These are phyloP conservation scores for Eupithecia subumbrata DNA, from an alignment of 2,888 invertebrate species.

Conservation along the genomic window DNA sequence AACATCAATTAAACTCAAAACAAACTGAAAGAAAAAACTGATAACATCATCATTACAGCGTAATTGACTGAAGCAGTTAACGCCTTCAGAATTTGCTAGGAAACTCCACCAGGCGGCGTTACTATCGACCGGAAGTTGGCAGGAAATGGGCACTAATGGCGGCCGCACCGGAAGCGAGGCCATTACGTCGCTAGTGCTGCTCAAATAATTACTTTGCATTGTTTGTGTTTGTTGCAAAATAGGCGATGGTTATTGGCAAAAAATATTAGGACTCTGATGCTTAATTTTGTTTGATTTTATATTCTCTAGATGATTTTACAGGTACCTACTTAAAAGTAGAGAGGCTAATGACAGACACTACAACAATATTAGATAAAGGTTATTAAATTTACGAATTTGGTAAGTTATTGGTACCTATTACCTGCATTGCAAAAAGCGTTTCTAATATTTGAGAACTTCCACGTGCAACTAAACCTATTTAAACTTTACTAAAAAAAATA, in stretches of 20 bases:
- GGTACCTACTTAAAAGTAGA: not conserved
- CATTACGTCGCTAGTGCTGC: conserved; percentile 77
- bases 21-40: conserved; percentile 34
- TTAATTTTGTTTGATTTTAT: not conserved
- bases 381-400: not conserved
- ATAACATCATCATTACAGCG: conserved; percentile 51
- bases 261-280: conserved; percentile 9
- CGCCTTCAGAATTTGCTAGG: conserved; percentile 42
- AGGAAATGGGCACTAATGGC: conserved; percentile 83
- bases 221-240: conserved; percentile 56
- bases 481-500: conserved; percentile 11
- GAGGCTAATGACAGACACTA: not conserved
- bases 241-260: conserved; percentile 46
- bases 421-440: not conserved
- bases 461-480: conserved; percentile 16
- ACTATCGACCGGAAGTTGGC: conserved; percentile 68
- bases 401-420: not conserved
- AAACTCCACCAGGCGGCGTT: conserved; percentile 58
- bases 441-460: not conserved
- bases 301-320: no score
- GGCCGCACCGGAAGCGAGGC: conserved; percentile 74
- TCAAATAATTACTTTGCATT: conserved; percentile 76
- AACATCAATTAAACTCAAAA: not conserved
- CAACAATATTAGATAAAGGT: not conserved
- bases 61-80: conserved; percentile 40